Evolutionary conservation across 2,888 invertebrate species (phyloP).

Genomic region (Andrena praecox): DNA sequence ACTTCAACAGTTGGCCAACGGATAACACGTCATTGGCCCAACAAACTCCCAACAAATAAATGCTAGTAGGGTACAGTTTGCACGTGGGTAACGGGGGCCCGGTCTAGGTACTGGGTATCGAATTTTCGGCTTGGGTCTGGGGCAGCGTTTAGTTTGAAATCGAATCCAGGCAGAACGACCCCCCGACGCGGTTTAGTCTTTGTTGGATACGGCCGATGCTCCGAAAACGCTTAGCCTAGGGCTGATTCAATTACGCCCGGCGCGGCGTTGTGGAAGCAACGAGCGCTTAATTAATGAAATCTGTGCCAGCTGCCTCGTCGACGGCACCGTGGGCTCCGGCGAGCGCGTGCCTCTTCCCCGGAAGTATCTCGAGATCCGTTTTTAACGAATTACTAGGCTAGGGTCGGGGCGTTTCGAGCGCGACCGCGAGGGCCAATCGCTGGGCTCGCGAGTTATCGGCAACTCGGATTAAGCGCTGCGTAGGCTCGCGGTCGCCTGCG

Average conservation of each 20-base stretch:
- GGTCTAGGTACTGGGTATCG: neutral
- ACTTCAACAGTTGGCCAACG: no score
- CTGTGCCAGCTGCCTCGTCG: slow-evolving; percentile 74
- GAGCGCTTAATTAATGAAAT: slow-evolving; percentile 81
- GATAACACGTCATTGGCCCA: no score
- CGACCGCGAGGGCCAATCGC: neutral
- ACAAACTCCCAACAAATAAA: no score
- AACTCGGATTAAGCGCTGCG: no score
- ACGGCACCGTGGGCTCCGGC: slow-evolving; percentile 29
- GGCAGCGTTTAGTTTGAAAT: slow-evolving; percentile 36
- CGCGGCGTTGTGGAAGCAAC: slow-evolving; percentile 76
- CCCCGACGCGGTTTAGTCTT: slow-evolving; percentile 71
- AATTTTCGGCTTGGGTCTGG: neutral
- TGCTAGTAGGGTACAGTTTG: no score
- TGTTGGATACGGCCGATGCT: slow-evolving; percentile 66
- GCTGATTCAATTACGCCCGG: slow-evolving; percentile 78
- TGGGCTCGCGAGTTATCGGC: no score
- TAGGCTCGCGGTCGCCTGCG: no score
- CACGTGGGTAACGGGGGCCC: no score
- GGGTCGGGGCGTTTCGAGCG: neutral
- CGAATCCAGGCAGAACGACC: slow-evolving; percentile 32
- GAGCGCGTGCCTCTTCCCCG: slow-evolving; percentile 45
- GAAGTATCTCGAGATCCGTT: slow-evolving; percentile 50
- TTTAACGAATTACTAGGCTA: slow-evolving; percentile 30
- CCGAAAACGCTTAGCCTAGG: slow-evolving; percentile 67